Percentiles rank a stretch among this genome's conserved stretches.
Evolutionary conservation across 1,140 invertebrate species (phyloP).

Genomic region (Scaptomyza hsui): DNA sequence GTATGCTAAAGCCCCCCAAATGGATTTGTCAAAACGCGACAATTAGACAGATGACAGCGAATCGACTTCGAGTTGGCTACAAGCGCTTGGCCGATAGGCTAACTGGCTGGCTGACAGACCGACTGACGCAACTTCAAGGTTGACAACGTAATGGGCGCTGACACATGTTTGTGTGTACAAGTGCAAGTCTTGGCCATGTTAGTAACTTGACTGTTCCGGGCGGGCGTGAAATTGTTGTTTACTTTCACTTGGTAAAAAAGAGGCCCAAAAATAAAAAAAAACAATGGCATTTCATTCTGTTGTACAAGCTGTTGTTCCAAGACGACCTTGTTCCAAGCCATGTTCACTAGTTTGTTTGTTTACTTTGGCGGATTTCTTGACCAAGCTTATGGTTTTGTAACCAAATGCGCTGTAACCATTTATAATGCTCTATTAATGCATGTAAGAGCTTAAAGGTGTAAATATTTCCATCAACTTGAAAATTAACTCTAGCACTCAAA

Average conservation of each 20-base stretch:
- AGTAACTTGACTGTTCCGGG: constrained; percentile 51
- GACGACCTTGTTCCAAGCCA: constrained; percentile 55
- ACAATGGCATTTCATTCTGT: constrained; percentile 73
- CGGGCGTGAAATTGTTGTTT: constrained; percentile 58
- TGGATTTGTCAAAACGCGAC: constrained; percentile 76
- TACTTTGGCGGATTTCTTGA: constrained; percentile 8
- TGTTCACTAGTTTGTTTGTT: constrained; percentile 33
- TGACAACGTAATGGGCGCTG: constrained; percentile 35
- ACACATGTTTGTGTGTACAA: constrained; percentile 12
- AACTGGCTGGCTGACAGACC: background rate
- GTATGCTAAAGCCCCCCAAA: constrained; percentile 46
- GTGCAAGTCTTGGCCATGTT: constrained; percentile 28
- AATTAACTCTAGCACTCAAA: no score
- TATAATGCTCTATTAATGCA: constrained; percentile 14
- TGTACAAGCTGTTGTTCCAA: background rate
- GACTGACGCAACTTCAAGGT: constrained; percentile 65
- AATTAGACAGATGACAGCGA: constrained; percentile 52
- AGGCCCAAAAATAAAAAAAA: no score
- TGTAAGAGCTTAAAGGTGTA: background rate
- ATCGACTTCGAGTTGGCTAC: constrained; percentile 4
- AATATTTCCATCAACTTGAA: constrained; percentile 7
- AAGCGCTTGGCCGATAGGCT: constrained; percentile 11
- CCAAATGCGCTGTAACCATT: constrained; percentile 3
- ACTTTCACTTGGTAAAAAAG: constrained; percentile 59
- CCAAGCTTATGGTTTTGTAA: constrained; percentile 25